Evolutionary conservation across 2,888 invertebrate species (phyloP).

Genomic region (Epinotia demarniana): DNA sequence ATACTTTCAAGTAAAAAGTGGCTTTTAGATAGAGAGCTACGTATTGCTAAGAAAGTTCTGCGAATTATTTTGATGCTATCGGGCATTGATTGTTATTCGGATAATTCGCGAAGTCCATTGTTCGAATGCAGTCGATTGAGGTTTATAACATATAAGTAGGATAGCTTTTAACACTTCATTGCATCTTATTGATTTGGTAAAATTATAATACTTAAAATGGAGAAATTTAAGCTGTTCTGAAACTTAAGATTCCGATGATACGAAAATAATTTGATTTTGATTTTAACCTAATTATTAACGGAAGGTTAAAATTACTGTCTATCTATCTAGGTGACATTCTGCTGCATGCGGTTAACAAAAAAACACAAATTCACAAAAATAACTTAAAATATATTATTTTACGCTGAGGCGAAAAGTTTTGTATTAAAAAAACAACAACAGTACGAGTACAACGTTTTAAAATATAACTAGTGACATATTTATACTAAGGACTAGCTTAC

Average conservation of each 20-base stretch:
- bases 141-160: too few species aligned
- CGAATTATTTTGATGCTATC: background rate
- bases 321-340: too few species aligned
- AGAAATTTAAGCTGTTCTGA: background rate
- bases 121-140: background rate
- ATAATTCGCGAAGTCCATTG: background rate
- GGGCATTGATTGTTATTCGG: background rate
- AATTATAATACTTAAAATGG: too few species aligned
- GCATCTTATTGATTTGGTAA: too few species aligned
- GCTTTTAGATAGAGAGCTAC: constrained; percentile 21
- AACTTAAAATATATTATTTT: background rate
- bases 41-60: background rate
- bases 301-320: too few species aligned
- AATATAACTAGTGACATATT: background rate
- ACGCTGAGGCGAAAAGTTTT: background rate
- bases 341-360: too few species aligned
- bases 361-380: too few species aligned
- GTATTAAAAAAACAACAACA: background rate
- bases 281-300: too few species aligned
- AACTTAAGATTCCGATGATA: background rate
- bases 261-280: background rate
- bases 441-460: background rate
- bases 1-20: constrained; percentile 28
- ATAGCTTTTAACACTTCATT: background rate
- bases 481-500: background rate